Conservation (phyloP, 2,888 invertebrate species). For the Folsomia candida region DNA sequence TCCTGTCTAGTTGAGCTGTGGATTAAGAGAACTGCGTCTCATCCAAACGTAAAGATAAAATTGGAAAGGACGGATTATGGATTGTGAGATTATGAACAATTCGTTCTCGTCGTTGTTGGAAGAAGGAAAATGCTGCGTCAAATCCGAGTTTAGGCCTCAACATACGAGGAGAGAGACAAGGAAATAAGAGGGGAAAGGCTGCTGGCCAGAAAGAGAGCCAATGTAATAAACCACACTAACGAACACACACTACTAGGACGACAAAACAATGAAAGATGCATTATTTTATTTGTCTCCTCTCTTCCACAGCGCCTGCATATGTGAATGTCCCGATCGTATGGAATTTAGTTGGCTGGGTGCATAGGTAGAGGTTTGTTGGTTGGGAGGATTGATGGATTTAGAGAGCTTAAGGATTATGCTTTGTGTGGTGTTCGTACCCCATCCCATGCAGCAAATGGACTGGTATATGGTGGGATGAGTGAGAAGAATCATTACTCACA, state of each 20-base stretch:
- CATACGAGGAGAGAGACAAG: no score
- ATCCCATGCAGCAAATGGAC: background rate
- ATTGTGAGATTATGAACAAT: constrained; percentile 16
- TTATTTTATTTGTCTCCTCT: background rate
- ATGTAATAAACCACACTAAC: no score
- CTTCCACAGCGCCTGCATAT: no score
- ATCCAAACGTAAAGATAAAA: background rate
- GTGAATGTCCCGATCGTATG: background rate
- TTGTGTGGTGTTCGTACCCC: no score
- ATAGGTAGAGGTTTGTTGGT: no score
- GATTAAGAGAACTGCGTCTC: background rate
- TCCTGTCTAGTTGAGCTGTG: background rate
- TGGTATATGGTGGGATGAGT: background rate
- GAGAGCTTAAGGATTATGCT: constrained; percentile 14
- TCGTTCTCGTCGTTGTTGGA: no score
- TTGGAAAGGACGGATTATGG: constrained; percentile 2
- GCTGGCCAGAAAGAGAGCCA: no score
- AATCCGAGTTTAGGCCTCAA: background rate
- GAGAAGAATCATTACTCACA: constrained; percentile 9
- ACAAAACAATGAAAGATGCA: background rate
- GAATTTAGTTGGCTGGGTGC: background rate
- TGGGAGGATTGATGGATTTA: constrained; percentile 14
- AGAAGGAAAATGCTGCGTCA: background rate
- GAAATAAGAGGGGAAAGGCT: background rate
- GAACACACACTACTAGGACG: no score